Conservation (phyloP, 2,888 invertebrate genomes). For the Pandemis corylana region DNA sequence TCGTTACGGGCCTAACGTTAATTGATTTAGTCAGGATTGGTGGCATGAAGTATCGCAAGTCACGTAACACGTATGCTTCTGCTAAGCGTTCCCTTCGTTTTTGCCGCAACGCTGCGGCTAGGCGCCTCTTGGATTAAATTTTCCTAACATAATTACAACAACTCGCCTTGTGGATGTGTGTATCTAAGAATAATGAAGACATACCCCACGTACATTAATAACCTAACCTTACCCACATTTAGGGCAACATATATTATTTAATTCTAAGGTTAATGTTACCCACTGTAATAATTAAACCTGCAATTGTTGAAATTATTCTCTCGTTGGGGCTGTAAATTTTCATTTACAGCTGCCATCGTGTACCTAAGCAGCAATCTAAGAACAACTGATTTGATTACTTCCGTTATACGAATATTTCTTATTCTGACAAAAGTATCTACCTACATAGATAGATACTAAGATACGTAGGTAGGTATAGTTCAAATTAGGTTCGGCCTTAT, state of each 20-base stretch:
- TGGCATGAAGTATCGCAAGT: constrained; percentile 1
- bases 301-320: constrained; percentile 17
- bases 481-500: no score
- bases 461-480: no score
- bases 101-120: constrained; percentile 62
- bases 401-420: not conserved
- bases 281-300: constrained; percentile 16
- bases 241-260: constrained; percentile 29
- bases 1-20: not conserved
- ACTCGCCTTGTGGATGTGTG: constrained; percentile 56
- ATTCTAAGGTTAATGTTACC: constrained; percentile 22
- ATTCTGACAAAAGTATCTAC: not conserved
- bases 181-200: constrained; percentile 49
- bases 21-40: constrained; percentile 5
- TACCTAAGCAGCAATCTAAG: not conserved
- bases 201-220: constrained; percentile 39
- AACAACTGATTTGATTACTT: not conserved
- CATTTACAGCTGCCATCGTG: not conserved
- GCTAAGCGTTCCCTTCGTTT: constrained; percentile 39
- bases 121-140: constrained; percentile 66
- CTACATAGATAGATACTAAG: no score
- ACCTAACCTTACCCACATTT: constrained; percentile 14
- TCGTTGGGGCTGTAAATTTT: constrained; percentile 1
- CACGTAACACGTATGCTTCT: not conserved
- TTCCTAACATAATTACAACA: constrained; percentile 70